Evolutionary conservation across 2,888 invertebrate genomes (phyloP).

Genomic region (Brachypterus glaber): DNA sequence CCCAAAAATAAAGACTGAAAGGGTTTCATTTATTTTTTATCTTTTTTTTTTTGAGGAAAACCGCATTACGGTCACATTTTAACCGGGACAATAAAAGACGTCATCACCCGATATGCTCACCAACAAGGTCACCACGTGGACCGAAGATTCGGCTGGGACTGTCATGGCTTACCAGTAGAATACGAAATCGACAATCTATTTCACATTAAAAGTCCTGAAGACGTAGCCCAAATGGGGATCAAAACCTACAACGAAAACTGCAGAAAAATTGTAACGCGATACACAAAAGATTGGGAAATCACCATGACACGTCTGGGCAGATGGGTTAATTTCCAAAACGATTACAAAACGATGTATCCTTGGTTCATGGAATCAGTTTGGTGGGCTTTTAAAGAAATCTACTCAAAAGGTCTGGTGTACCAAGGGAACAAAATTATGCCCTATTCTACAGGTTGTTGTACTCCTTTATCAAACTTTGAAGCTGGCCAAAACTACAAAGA

Average conservation of each 20-base stretch:
- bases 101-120: constrained; percentile 87
- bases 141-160: constrained; percentile 93
- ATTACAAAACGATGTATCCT: constrained; percentile 92
- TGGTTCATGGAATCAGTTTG: constrained; percentile 95
- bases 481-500: constrained; percentile 95
- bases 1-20: too few relatives aligned
- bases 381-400: constrained; percentile 93
- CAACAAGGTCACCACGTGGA: constrained; percentile 79
- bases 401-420: constrained; percentile 84
- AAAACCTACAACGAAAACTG: constrained; percentile 85
- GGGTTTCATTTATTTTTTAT: too few relatives aligned
- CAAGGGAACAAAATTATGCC: constrained; percentile 97
- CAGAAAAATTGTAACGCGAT: constrained; percentile 87
- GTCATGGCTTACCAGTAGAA: constrained; percentile 89
- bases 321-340: constrained; percentile 94
- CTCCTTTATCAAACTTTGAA: constrained; percentile 92
- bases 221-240: constrained; percentile 90
- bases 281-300: constrained; percentile 76
- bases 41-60: too few relatives aligned
- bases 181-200: constrained; percentile 77
- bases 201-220: constrained; percentile 81
- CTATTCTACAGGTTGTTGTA: constrained; percentile 86
- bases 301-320: constrained; percentile 77
- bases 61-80: constrained; percentile 95
- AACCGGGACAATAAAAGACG: constrained; percentile 92